Evolutionary conservation across 2,113 vertebrate species (phyloP).

Genomic region (Oreocharis arfaki): DNA sequence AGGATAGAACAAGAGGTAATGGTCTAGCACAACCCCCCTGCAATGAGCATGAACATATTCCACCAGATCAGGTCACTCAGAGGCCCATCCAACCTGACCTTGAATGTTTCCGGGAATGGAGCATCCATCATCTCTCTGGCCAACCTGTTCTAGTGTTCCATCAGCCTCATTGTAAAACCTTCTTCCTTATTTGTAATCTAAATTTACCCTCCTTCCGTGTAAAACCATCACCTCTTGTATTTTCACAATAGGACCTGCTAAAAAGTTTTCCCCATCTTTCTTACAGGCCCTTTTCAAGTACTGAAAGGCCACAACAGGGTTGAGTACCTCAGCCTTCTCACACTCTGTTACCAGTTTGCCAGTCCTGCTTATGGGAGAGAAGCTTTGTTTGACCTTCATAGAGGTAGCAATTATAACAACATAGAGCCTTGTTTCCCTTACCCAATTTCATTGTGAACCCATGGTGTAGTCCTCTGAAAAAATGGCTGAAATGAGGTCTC

Average conservation of each 20-base stretch:
- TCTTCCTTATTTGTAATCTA: background rate
- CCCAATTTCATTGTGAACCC: background rate
- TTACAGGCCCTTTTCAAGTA: background rate
- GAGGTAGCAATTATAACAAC: background rate
- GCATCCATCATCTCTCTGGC: background rate
- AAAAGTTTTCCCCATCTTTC: background rate
- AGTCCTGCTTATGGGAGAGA: too few relatives aligned
- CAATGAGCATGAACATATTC: background rate
- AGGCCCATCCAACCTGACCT: accelerated
- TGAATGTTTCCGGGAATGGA: background rate
- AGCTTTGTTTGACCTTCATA: background rate
- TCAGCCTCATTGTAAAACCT: accelerated
- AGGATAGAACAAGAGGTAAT: background rate
- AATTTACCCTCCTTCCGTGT: background rate
- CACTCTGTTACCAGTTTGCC: background rate
- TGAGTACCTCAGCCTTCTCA: background rate
- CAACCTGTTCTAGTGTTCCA: background rate
- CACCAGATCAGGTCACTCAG: background rate
- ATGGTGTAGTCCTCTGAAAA: background rate
- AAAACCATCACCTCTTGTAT: background rate
- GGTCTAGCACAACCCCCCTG: background rate
- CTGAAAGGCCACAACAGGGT: background rate
- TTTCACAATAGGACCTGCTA: background rate
- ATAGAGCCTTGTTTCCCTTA: background rate
- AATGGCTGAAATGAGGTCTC: background rate